Evolutionary conservation across 35 echinoderm and acorn worm species (phyloP), one percentile per base, ranked within the genome.

Genomic region (Diadema setosum): DNA sequence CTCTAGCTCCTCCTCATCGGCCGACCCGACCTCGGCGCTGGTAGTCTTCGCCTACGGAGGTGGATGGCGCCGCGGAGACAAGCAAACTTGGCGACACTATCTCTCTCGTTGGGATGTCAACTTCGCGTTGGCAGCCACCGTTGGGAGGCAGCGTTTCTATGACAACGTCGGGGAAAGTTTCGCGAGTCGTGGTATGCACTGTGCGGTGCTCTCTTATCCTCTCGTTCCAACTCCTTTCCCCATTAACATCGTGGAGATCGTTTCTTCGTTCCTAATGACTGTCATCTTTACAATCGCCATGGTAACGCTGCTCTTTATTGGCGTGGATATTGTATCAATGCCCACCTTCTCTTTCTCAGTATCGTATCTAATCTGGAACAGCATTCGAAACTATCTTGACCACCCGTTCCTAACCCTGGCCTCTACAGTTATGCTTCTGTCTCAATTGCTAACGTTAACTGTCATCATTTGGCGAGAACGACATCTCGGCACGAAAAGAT

Each of bases 21-120:
- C n/a, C n/a, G n/a, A n/a, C n/a, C n/a, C n/a, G 12, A 7, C 27
- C 58, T 40, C 56, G 5, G 50, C 82, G 9, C 44, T 84, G 7
- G 82, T 84, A 35, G 82, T 84, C 30, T 84, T 59, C 35, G 82
- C 27, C 11, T 35, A 84, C 29, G 82, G 82, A 11, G 82, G 82
- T 29, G 82, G 82, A 5, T 84, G 82, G 82, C 24, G 82, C 35
- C 29, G 82, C 8, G 82, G 82, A 0, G 82, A 84, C 27, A 55
- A 58, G 34, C 82, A 84, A 25, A 18, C 24, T 24, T 84, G 82
- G 82, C 48, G 52, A 1, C 52, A 84, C 24, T 84, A 40, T 58
- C n/a, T 84, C 35, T 84, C 82, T 44, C 33, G 46, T 0, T 84
- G 55, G 46, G 82, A 84, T 57, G 42, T 58, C 55, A 84, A 84